A percentile compares a stretch with the other conserved stretches of the same genome.
Conservation (phyloP, 2,888 invertebrate genomes). For the Tetropium fuscum region DNA sequence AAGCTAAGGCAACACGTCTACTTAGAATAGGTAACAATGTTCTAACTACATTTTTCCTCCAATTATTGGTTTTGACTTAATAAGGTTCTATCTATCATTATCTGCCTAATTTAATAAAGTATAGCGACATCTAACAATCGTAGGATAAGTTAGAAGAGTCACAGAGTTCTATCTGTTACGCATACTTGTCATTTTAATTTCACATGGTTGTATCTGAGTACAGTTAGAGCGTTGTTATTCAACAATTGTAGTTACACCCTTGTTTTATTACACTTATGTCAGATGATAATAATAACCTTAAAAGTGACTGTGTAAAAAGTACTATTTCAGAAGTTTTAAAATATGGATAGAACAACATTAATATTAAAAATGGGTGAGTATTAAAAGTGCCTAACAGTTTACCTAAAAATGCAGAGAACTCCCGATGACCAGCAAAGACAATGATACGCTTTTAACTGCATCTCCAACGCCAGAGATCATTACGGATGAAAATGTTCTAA, state of each 20-base stretch:
- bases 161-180: conserved; percentile 7
- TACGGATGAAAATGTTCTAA: background rate
- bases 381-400: background rate
- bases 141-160: background rate
- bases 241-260: conserved; percentile 13
- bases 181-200: conserved; percentile 1
- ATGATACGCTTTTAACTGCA: background rate
- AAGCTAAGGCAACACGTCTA: no score
- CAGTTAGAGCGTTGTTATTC: conserved; percentile 20
- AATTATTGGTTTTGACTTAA: background rate
- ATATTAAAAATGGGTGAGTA: conserved; percentile 19
- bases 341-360: conserved; percentile 10
- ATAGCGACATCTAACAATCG: conserved; percentile 1
- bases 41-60: background rate
- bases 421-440: background rate
- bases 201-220: conserved; percentile 14
- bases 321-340: conserved; percentile 2
- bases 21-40: background rate
- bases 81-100: background rate
- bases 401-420: background rate
- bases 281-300: conserved; percentile 5
- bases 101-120: background rate
- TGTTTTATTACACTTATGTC: background rate
- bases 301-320: conserved; percentile 5
- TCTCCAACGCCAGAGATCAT: background rate